Conservation (phyloP, 2,888 invertebrate species). For the Drosophila mulleri region DNA sequence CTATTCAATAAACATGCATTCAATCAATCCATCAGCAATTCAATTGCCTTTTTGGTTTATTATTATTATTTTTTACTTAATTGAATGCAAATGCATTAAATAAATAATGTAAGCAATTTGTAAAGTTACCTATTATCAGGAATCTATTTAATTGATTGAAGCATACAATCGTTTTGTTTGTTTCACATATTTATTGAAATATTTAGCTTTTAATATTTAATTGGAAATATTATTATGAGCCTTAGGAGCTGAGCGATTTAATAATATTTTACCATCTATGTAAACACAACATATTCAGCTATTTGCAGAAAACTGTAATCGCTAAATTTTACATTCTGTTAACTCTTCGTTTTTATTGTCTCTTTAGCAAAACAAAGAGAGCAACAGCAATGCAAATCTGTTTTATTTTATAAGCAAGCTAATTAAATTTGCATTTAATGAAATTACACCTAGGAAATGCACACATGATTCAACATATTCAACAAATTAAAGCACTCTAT, state of each 20-base stretch:
- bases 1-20: slow-evolving; percentile 24
- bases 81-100: slow-evolving; percentile 1
- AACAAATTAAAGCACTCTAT: too few species aligned
- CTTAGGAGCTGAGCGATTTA: too few species aligned
- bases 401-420: not conserved
- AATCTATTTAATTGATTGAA: not conserved
- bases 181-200: not conserved
- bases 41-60: not conserved
- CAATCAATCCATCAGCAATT: slow-evolving; percentile 16
- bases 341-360: not conserved
- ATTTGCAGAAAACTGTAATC: too few species aligned
- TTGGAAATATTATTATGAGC: not conserved
- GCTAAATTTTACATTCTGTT: not conserved
- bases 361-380: not conserved
- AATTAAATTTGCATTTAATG: not conserved
- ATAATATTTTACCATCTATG: too few species aligned
- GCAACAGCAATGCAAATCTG: not conserved
- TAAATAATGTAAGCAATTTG: slow-evolving; percentile 4
- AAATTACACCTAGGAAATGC: not conserved
- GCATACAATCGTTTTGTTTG: not conserved
- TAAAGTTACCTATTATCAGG: not conserved
- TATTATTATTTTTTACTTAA: not conserved
- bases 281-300: too few species aligned
- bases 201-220: not conserved
- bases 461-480: not conserved